Base-by-base conservation (phyloP, 2,888 invertebrate species). In the Eristalinus sepulchralis region DNA sequence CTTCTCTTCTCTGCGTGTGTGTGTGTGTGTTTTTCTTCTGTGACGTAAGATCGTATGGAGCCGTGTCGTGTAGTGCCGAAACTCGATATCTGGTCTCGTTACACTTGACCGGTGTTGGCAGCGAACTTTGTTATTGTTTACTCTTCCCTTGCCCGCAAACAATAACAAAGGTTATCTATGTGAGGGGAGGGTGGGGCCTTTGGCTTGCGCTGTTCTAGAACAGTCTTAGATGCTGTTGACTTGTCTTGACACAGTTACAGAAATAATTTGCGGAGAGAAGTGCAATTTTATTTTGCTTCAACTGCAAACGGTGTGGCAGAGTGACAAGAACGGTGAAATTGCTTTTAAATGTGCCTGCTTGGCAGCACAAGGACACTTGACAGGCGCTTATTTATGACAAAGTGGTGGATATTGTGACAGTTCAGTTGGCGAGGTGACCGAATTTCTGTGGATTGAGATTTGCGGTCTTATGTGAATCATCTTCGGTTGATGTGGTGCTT, bases 161-260 rank as follows among this genome's bases (percentile, higher is more conserved):
- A 39, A 4, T n/a, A 13, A 39, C 2, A n/a, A 13, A 39, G 13
- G 13, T 39, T 39, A 22, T 55, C 55, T 9, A 20, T 8, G 22
- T 10, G 8, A 11, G 20, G 20, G 24, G 57, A 24, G 11, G 17
- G 57, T 24, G 5, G 22, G 24, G n/a, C n/a, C n/a, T 24, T 57
- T 11, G 24, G 2, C 1, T 24, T 57, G 22, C 22, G 0, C 17
- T 53, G 27, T 62, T 63, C 33, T 73, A 47, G 47, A 63, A 63
- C n/a, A 63, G n/a, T 47, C 63, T 63, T 33, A n/a, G 13, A 31
- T 63, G 63, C 47, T 34, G 10, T 13, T 20, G 72, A 62, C 70
- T 80, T 66, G 33, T 70, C 80, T 80, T 84, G 83, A 83, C 83
- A 79, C n/a, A 75, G 64, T 75, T 83, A 66, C 70, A 34, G 70